Evolutionary conservation across 2,113 vertebrate genomes (phyloP).

Genomic region (Pedetes capensis): DNA sequence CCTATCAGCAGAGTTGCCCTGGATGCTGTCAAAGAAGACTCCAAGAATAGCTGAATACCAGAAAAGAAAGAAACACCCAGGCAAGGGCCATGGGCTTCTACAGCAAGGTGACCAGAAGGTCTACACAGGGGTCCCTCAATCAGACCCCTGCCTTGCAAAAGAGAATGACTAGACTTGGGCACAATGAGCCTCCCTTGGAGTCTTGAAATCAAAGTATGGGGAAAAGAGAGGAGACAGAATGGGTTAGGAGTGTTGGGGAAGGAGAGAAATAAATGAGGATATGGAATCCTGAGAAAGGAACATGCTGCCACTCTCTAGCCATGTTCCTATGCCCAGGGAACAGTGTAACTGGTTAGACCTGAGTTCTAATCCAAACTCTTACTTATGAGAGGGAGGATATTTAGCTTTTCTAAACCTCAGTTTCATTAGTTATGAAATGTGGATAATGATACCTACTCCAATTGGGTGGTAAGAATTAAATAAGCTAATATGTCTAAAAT

Average conservation of each 20-base stretch:
- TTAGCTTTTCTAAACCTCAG: neutral
- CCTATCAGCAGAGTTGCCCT: constrained; percentile 43
- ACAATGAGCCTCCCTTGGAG: neutral
- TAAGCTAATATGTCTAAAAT: neutral
- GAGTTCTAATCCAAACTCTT: neutral
- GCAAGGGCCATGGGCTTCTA: neutral
- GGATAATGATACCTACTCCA: neutral
- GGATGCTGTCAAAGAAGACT: constrained; percentile 24
- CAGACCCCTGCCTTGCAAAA: neutral
- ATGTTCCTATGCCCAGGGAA: neutral
- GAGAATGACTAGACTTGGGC: neutral
- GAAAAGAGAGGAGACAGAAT: neutral
- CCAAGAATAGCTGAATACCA: neutral
- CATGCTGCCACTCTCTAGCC: neutral
- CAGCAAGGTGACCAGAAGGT: neutral
- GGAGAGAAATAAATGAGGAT: neutral
- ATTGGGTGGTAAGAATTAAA: neutral
- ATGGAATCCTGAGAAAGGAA: neutral
- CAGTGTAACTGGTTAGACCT: neutral
- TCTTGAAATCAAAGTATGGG: neutral
- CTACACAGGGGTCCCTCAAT: neutral
- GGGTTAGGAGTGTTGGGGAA: neutral
- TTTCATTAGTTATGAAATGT: neutral
- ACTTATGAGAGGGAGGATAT: neutral
- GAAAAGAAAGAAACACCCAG: constrained; percentile 20